These are phyloP conservation scores for Andrena praecox DNA, from an alignment of 2,888 invertebrate genomes.

Conservation along the genomic window DNA sequence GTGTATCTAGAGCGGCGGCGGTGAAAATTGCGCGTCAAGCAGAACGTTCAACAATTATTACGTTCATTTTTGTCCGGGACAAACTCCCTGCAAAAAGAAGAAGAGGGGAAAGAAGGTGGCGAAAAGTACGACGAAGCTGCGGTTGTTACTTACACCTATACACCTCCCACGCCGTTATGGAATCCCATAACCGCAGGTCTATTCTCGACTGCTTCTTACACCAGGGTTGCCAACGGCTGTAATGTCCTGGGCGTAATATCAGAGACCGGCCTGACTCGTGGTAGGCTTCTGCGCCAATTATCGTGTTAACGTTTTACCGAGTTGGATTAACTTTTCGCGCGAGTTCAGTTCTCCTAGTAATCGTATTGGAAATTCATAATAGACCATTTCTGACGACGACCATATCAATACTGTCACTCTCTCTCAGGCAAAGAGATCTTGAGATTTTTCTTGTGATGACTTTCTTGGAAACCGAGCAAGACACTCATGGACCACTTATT, in stretches of 20 bases:
- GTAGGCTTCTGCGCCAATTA: constrained; percentile 48
- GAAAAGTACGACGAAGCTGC: constrained; percentile 34
- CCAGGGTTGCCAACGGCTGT: constrained; percentile 64
- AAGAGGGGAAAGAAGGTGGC: constrained; percentile 14
- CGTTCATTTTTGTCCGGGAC: constrained; percentile 60
- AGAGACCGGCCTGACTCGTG: constrained; percentile 63
- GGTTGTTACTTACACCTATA: constrained; percentile 49
- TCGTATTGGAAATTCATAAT: not conserved
- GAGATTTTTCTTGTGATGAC: not conserved
- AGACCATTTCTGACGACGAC: too few relatives aligned
- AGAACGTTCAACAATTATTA: constrained; percentile 63
- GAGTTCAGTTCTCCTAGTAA: not conserved
- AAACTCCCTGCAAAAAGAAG: constrained; percentile 18
- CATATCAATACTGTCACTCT: not conserved
- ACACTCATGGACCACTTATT: too few relatives aligned
- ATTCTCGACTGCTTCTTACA: constrained; percentile 68
- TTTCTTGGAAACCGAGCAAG: too few relatives aligned
- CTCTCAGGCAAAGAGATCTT: too few relatives aligned
- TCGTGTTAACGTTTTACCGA: constrained; percentile 34
- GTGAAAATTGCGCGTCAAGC: constrained; percentile 53
- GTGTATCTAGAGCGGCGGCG: constrained; percentile 31
- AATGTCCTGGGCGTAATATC: constrained; percentile 73
- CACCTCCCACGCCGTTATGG: constrained; percentile 55
- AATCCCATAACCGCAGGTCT: constrained; percentile 62
- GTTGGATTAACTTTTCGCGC: constrained; percentile 6